Evolutionary conservation across 1,140 invertebrate species (phyloP), one percentile per base, ranked within the genome.

Genomic region (Neotoxoptera formosana): DNA sequence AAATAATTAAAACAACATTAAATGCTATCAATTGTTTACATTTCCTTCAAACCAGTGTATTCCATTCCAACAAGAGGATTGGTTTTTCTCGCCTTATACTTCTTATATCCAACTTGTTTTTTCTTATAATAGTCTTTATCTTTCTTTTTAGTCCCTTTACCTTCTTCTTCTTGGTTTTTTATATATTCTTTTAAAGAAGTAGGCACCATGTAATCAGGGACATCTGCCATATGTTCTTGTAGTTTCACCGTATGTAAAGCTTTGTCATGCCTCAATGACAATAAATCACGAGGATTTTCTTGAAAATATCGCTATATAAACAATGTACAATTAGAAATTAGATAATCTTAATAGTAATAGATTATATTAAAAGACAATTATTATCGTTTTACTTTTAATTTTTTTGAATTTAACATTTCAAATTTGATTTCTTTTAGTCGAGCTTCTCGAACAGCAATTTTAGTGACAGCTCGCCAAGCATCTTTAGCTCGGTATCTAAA

Each of bases 361-460:
- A n/a, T n/a, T n/a, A 76, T 76, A 67, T 1, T 53, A 21, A 76
- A 76, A 56, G 36, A 88, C 30, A 21, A 30, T 21, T 23, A 67
- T 47, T 23, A 67, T 47, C 0, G 3, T 36, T 91, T 90, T 95
- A 97, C 97, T 96, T 99, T 98, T 14, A 99, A 95, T 96, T 99
- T 99, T 95, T 98, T 96, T 93, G 98, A 99, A 95, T 98, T 98
- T 60, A 99, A 96, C 76, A 99, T 97, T 96, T 99, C 99, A 93
- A 97, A 96, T 95, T 98, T 98, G 88, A 99, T 99, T 96, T 99
- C 99, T 95, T 98, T 98, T 17, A 99, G 96, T 92, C 99, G 96
- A 1, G 98, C 98, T 95, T 99, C 98, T 91, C 98, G 96, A 0
- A 99, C 97, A 0, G 98, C 98, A 94, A 98, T 97, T 94, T 97